Conservation (phyloP, 2,797 vertebrate genomes). For the Oreochromis mossambicus region DNA sequence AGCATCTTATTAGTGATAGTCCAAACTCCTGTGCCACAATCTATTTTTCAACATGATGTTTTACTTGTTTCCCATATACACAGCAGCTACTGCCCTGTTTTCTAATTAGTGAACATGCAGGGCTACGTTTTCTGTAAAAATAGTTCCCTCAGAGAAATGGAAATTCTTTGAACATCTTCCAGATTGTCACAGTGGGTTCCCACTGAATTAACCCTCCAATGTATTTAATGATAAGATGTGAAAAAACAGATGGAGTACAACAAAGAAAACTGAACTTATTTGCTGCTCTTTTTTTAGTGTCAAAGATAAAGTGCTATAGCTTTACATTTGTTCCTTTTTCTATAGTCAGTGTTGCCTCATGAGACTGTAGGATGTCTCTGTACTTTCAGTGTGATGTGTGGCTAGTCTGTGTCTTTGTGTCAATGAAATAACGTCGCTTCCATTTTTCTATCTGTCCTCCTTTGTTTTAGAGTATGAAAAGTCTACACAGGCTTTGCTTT, state of each 20-base stretch:
- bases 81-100: not conserved
- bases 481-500: slow-evolving; percentile 47
- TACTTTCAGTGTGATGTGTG: not conserved
- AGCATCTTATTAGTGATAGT: not conserved
- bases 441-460: not conserved
- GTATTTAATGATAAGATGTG: slow-evolving; percentile 10
- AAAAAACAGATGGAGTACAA: not conserved
- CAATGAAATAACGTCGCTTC: not conserved
- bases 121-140: slow-evolving; percentile 24
- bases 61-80: not conserved
- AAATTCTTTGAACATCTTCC: slow-evolving; percentile 47
- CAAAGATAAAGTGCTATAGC: not conserved
- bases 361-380: not conserved
- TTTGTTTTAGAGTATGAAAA: slow-evolving; percentile 5
- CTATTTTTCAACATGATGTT: not conserved
- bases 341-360: not conserved
- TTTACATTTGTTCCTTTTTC: not conserved
- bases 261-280: not conserved
- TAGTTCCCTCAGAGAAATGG: slow-evolving; percentile 22
- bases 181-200: slow-evolving; percentile 18
- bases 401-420: not conserved
- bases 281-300: not conserved
- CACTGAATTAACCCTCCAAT: slow-evolving; percentile 18
- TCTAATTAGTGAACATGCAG: slow-evolving; percentile 34
- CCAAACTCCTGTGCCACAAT: not conserved